Base-by-base conservation (phyloP, 2,888 invertebrate genomes). In the Microctonus brassicae region DNA sequence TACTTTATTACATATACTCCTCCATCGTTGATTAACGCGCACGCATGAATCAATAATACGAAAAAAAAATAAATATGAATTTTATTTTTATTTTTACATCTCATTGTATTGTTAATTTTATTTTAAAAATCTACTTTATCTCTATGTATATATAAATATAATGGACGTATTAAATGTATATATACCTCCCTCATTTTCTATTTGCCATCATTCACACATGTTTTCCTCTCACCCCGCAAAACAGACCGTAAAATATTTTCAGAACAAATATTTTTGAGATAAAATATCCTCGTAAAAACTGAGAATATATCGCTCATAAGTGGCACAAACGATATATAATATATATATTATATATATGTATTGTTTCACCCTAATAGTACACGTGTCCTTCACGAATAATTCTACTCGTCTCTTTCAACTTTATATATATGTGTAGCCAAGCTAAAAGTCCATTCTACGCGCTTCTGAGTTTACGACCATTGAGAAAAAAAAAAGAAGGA, bases 211-310 rank as follows among this genome's bases (percentile, higher is more conserved):
- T 69, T 55, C 39, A 58, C 63, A 42, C 62, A 55, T 53, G 29
- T 29, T 24, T 20, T 34, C 62, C 63, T 22, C 47, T 20, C 42
- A 26, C 67, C 66, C 29, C 66, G 63, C 58, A 70, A 73, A 75
- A 73, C 72, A 66, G 72, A 61, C 72, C 76, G 70, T 76, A 73
- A 73, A 76, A 70, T 72, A 76, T 72, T 73, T 73, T 75, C 70
- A 68, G 76, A 70, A 72, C 72, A 74, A 72, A 76, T 75, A 76
- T 76, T 76, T 72, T 73, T 62, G 64, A 69, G 70, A 66, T 62
- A 71, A 73, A 72, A 70, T 76, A 72, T 70, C 72, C 55, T 76
- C 75, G 70, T 75, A 76, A 76, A 76, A 76, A 72, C 57, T 72
- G 53, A 64, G 61, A 64, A n/a, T n/a, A 75, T 74, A 75, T 72